A percentile compares a stretch with the other conserved stretches of the same genome.
phyloP scores from a whole-genome alignment of 2,797 vertebrate genomes.

The Cossypha caffra region DNA sequence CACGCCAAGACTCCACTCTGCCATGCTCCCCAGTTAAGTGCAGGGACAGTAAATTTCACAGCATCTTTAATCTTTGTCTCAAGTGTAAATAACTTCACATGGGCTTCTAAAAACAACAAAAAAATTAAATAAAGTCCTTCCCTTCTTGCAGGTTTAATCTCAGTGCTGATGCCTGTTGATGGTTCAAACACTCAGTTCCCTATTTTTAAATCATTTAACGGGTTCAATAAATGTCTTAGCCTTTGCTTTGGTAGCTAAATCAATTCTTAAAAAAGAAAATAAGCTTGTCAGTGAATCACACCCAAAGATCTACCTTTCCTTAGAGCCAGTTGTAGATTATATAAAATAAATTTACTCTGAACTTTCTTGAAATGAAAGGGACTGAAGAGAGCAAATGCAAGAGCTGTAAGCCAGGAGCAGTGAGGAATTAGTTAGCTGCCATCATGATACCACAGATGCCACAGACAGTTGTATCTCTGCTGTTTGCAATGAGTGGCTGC shows the following conservation, averaged over 20 bases:
- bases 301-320: not conserved
- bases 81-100: not conserved
- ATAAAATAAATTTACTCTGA: conserved; percentile 28
- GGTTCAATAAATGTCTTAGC: conserved; percentile 42
- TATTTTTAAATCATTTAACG: conserved; percentile 40
- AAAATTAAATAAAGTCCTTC: not conserved
- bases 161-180: not conserved
- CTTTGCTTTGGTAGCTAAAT: conserved; percentile 64
- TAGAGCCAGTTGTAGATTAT: not conserved
- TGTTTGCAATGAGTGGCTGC: not conserved
- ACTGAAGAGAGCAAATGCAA: not conserved
- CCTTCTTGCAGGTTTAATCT: conserved; percentile 10
- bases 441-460: not conserved
- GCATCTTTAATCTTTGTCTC: conserved; percentile 10
- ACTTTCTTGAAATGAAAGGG: not conserved
- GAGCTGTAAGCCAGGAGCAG: not conserved
- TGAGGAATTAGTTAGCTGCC: not conserved
- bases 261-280: conserved; percentile 48
- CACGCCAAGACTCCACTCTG: not conserved
- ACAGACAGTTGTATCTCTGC: not conserved
- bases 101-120: not conserved
- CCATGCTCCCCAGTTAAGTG: not conserved
- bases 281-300: conserved; percentile 31
- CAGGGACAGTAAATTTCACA: conserved; percentile 10
- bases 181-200: not conserved